These are phyloP conservation scores for Argopecten irradians DNA, from an alignment of 1,140 invertebrate species.

Conservation along the genomic window DNA sequence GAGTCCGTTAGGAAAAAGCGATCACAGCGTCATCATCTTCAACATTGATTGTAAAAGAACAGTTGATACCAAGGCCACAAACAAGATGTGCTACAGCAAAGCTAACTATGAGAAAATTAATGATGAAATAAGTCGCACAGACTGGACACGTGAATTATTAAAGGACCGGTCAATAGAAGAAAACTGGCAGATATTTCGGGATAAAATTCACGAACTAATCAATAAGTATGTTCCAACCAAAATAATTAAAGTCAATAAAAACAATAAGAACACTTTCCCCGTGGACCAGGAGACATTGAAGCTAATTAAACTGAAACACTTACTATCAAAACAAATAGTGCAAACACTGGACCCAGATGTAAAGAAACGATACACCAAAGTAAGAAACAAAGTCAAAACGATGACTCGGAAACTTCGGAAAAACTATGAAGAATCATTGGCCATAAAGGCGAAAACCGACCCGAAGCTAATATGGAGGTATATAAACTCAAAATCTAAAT, in stretches of 20 bases:
- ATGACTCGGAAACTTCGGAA: conserved; percentile 21
- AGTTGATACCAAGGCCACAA: background rate
- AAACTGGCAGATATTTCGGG: background rate
- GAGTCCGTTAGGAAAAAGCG: background rate
- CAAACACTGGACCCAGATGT: background rate
- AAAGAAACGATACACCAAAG: conserved; percentile 34
- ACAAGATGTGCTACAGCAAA: background rate
- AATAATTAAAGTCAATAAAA: background rate
- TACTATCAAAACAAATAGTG: conserved; percentile 23
- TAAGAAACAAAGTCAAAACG: conserved; percentile 24
- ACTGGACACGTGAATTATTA: background rate
- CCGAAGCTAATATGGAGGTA: background rate
- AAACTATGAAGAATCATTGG: conserved; percentile 29
- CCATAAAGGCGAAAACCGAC: background rate
- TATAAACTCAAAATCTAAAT: too few relatives aligned
- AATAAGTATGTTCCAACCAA: background rate
- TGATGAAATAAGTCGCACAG: background rate
- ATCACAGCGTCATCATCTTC: background rate
- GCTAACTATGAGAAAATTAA: conserved; percentile 7
- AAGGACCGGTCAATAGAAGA: background rate
- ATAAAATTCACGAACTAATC: background rate
- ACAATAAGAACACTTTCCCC: conserved; percentile 12
- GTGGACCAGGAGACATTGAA: too few relatives aligned
- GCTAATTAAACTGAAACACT: too few relatives aligned
- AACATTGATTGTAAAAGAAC: background rate